Percentiles rank a stretch among this genome's conserved stretches.
Evolutionary conservation across 1,140 invertebrate species (phyloP).

Genomic region (Condylostylus longicornis): DNA sequence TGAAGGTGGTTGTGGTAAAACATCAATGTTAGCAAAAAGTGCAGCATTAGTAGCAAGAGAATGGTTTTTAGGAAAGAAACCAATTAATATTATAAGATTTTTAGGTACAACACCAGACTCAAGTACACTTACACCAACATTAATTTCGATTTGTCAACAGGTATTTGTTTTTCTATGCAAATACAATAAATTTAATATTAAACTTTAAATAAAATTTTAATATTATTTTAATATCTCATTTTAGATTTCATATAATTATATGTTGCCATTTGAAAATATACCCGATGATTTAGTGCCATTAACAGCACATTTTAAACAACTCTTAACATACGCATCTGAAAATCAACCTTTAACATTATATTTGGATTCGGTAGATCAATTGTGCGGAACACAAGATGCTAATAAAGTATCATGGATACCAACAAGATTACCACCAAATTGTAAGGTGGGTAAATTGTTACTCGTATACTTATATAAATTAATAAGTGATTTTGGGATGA

Average conservation of each 20-base stretch:
- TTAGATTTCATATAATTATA: slow-evolving; percentile 90
- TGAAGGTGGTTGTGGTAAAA: slow-evolving; percentile 92
- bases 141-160: slow-evolving; percentile 92
- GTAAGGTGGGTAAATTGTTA: slow-evolving; percentile 54
- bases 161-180: too few species aligned
- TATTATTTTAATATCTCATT: slow-evolving; percentile 14
- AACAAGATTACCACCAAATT: slow-evolving; percentile 70
- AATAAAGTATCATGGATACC: slow-evolving; percentile 96
- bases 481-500: too few species aligned
- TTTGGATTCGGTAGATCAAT: slow-evolving; percentile 84
- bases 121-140: slow-evolving; percentile 80
- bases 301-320: slow-evolving; percentile 88
- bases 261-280: slow-evolving; percentile 79
- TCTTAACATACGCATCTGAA: slow-evolving; percentile 63
- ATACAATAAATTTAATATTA: not conserved
- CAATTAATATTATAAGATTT: slow-evolving; percentile 81
- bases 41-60: slow-evolving; percentile 58
- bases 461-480: too few species aligned
- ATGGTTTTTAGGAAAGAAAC: slow-evolving; percentile 60
- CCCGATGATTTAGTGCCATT: slow-evolving; percentile 91
- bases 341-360: slow-evolving; percentile 77
- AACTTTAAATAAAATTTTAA: not conserved
- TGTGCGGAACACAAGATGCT: slow-evolving; percentile 85
- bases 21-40: slow-evolving; percentile 84
- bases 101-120: slow-evolving; percentile 94